Evolutionary conservation across 23 tunicate species (phyloP), one percentile per base, ranked within the genome.

Genomic region (Halocynthia aurantium): DNA sequence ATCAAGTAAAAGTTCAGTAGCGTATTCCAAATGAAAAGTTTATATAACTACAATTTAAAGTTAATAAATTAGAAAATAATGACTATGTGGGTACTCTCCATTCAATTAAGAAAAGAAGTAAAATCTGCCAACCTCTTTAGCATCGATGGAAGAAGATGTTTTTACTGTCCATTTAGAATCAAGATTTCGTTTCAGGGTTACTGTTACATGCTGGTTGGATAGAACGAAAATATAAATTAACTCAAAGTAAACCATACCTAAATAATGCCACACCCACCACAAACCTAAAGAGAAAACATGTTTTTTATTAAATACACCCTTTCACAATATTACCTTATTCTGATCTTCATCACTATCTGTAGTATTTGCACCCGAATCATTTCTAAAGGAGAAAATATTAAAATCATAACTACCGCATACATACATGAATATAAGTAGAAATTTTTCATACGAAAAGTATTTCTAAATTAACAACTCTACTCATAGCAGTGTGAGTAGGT

Each of bases 271-370:
- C 64, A 68, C 72, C n/a, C 15, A 58, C 63, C 15, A 58, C 63
- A 58, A 58, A 4, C 15, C 63, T 13, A 58, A 58, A 1, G 63
- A 58, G 17, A 58, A 58, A 58, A 31, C 4, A 31, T 31, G 44
- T 4, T 31, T 31, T 31, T 0, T 31, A 31, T 31, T 31, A 31
- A 31, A 31, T 31, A 31, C 44, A 31, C 44, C 44, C 4, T 4
- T 68, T 4, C 49, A 65, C 78, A 54, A 4, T 13, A 44, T 52
- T 53, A 12, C 80, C 52, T 75, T 62, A 53, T 51, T 55, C 18
- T 67, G 65, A 50, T 82, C 80, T 0, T 56, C 73, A 6, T 84
- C 89, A 50, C 84, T 84, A 52, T 84, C 89, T 6, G 89, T 84
- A 53, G 84, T 84, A 61, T 84, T 76, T 18, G 70, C 84, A 9